Evolutionary conservation across 2,888 invertebrate genomes (phyloP).

Genomic region (Nomada ruficornis): DNA sequence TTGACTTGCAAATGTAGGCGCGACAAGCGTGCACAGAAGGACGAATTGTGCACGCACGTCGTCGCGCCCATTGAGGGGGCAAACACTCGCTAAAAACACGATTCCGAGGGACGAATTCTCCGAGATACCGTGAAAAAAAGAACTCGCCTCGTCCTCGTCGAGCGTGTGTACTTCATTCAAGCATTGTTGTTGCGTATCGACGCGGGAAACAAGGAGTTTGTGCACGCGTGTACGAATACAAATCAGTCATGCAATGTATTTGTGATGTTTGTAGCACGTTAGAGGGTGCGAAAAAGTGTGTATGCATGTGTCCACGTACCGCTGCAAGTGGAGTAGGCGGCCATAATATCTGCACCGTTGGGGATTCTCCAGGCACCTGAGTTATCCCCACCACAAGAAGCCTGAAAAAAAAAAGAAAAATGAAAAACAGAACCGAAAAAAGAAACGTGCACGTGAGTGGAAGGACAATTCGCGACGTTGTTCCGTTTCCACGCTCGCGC

Average conservation of each 20-base stretch:
- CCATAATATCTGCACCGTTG: slow-evolving; percentile 89
- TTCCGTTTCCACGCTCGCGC: slow-evolving; percentile 4
- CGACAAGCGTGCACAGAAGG: slow-evolving; percentile 15
- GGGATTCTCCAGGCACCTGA: slow-evolving; percentile 87
- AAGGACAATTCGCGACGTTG: slow-evolving; percentile 8
- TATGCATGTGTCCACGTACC: slow-evolving; percentile 84
- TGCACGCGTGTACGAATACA: slow-evolving; percentile 5
- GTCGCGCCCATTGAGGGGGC: slow-evolving; percentile 11
- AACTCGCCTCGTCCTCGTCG: slow-evolving; percentile 6
- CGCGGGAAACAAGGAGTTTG: slow-evolving; percentile 30
- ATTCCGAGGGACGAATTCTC: not conserved
- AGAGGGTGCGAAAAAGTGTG: not conserved
- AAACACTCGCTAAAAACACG: slow-evolving; percentile 9
- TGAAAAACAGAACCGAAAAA: too few species aligned
- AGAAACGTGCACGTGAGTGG: slow-evolving; percentile 23
- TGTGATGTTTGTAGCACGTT: not conserved
- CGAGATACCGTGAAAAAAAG: not conserved
- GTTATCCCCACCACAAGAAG: slow-evolving; percentile 86
- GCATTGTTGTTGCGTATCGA: slow-evolving; percentile 15
- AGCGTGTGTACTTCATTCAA: slow-evolving; percentile 17
- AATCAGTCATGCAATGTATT: slow-evolving; percentile 24
- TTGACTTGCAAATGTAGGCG: slow-evolving; percentile 28
- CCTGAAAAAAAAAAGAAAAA: slow-evolving; percentile 80
- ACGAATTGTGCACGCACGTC: slow-evolving; percentile 15
- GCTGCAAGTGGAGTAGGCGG: slow-evolving; percentile 89